Evolutionary conservation across 2,113 vertebrate species (phyloP).

Genomic region (Anarrhichthys ocellatus): DNA sequence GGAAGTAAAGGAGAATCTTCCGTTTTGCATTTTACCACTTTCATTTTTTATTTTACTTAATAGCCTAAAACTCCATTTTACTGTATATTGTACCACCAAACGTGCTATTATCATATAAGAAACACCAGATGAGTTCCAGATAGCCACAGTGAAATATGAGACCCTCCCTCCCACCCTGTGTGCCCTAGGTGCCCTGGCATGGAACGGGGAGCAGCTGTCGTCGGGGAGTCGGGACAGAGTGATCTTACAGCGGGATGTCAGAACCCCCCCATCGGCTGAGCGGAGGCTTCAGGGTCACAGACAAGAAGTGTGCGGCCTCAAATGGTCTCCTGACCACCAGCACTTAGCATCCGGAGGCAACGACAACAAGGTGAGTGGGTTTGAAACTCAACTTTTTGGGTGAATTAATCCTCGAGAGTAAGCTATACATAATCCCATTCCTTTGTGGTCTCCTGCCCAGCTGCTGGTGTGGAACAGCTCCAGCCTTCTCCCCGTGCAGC

Average conservation of each 20-base stretch:
- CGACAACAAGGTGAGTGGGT: conserved; percentile 83
- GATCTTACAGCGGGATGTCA: conserved; percentile 85
- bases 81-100: not conserved
- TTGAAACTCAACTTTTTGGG: not conserved
- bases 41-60: not conserved
- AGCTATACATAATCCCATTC: not conserved
- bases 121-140: not conserved
- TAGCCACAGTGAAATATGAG: conserved; percentile 29
- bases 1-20: not conserved
- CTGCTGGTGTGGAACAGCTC: conserved; percentile 87
- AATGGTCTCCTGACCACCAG: conserved; percentile 89
- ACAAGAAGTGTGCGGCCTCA: conserved; percentile 87
- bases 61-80: not conserved
- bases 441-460: conserved; percentile 53
- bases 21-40: not conserved
- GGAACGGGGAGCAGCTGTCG: conserved; percentile 88
- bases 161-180: not conserved
- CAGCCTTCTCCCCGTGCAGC: conserved; percentile 85
- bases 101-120: not conserved
- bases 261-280: conserved; percentile 81
- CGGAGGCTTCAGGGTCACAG: conserved; percentile 85
- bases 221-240: conserved; percentile 86
- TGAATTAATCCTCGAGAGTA: no score
- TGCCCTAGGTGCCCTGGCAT: conserved; percentile 83
- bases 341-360: conserved; percentile 87